A percentile compares a stretch with the other conserved stretches of the same genome.
Conservation (phyloP, 2,113 vertebrate genomes). For the Burhinus bistriatus region DNA sequence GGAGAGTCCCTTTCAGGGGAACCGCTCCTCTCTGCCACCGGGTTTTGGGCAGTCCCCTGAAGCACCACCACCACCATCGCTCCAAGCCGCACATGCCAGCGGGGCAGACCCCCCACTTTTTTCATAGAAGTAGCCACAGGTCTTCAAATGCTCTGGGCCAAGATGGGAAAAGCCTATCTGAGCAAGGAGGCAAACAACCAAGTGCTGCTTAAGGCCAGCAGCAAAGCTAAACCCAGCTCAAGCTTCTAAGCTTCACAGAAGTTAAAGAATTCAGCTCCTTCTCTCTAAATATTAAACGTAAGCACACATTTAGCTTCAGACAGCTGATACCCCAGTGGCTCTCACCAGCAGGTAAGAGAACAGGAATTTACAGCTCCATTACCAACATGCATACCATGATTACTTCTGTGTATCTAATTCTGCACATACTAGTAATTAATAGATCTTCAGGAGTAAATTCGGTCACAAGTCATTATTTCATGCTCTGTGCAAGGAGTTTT, state of each 20-base stretch:
- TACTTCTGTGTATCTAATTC: neutral
- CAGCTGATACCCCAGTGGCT: neutral
- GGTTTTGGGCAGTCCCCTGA: neutral
- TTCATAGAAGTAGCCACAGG: neutral
- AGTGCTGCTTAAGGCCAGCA: neutral
- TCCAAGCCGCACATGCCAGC: rapidly evolving
- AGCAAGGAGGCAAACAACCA: neutral
- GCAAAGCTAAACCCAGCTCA: neutral
- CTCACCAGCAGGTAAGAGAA: neutral
- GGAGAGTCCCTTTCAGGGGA: neutral
- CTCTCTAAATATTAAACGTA: neutral
- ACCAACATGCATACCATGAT: neutral
- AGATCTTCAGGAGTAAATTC: neutral
- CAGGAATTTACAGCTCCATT: neutral
- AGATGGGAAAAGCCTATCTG: neutral
- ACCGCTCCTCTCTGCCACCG: neutral
- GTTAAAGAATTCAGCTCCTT: neutral
- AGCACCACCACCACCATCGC: neutral
- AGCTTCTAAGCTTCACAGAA: neutral
- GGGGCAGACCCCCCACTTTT: rapidly evolving
- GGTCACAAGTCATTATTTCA: neutral
- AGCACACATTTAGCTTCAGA: neutral
- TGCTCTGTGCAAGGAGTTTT: neutral
- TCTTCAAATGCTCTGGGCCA: rapidly evolving
- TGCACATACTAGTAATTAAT: neutral